phyloP scores from a whole-genome alignment of 92 coral and sea anemone genomes.

The Epizoanthus stellaris region DNA sequence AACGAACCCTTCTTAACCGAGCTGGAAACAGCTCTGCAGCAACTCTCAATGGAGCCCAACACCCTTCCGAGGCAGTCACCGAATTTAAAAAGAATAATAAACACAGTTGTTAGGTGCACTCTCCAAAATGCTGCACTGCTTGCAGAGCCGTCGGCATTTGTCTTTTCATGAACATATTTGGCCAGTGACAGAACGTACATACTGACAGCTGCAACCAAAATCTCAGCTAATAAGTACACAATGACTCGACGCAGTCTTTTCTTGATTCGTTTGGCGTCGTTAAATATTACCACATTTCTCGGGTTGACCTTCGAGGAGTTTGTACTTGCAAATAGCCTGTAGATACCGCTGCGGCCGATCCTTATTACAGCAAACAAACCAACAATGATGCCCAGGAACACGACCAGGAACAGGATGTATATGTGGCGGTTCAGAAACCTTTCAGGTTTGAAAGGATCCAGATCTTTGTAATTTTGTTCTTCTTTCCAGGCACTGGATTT shows the following conservation, averaged over 20 bases:
- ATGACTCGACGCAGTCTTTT: slow-evolving; percentile 53
- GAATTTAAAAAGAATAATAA: slow-evolving; percentile 40
- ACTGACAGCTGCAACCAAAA: slow-evolving; percentile 68
- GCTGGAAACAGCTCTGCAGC: slow-evolving; percentile 49
- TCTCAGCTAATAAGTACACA: slow-evolving; percentile 62
- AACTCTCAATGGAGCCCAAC: slow-evolving; percentile 56
- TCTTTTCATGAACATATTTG: slow-evolving; percentile 58
- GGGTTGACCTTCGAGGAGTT: slow-evolving; percentile 69
- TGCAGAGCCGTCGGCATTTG: no score
- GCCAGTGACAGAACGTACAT: slow-evolving; percentile 71
- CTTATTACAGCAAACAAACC: slow-evolving; percentile 66
- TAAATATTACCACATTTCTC: slow-evolving; percentile 59
- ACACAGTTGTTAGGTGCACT: no score
- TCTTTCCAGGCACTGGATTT: slow-evolving; percentile 26
- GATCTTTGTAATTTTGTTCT: not conserved
- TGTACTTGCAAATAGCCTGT: slow-evolving; percentile 71
- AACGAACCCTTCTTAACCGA: slow-evolving; percentile 43
- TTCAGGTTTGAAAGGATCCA: slow-evolving; percentile 2
- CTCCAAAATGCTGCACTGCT: no score
- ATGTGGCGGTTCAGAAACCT: slow-evolving; percentile 30
- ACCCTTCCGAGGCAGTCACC: slow-evolving; percentile 66
- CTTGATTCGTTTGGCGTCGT: slow-evolving; percentile 49
- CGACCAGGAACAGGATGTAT: slow-evolving; percentile 59
- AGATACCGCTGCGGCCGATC: slow-evolving; percentile 76
- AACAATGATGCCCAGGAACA: slow-evolving; percentile 50